These are phyloP conservation scores for Tolypeutes matacus DNA, from an alignment of 2,797 vertebrate genomes.

Conservation along the genomic window DNA sequence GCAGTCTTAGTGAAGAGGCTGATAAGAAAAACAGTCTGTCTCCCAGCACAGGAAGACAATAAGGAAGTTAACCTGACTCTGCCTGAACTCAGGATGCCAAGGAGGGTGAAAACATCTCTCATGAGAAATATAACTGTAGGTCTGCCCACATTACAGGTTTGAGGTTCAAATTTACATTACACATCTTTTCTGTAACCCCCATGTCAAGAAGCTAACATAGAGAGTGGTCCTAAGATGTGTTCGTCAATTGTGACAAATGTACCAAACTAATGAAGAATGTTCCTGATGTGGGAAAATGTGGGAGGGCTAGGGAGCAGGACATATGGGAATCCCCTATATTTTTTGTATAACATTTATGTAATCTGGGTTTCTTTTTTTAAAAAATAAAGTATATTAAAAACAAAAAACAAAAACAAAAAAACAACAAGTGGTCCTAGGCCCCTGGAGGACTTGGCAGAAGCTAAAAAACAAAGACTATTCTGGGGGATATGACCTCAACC, in stretches of 20 bases:
- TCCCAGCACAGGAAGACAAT: background rate
- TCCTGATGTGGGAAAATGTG: too few species aligned
- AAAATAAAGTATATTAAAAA: too few species aligned
- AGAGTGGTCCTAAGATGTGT: background rate
- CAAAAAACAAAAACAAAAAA: too few species aligned
- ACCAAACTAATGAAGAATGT: too few species aligned
- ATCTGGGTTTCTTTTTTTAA: too few species aligned
- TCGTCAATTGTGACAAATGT: too few species aligned
- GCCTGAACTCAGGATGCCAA: background rate
- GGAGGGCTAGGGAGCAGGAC: too few species aligned
- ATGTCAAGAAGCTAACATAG: constrained; percentile 12
- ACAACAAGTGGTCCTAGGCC: background rate
- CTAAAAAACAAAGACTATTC: background rate
- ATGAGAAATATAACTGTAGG: background rate
- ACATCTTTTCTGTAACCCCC: background rate
- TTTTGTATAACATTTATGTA: too few species aligned
- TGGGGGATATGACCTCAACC: background rate
- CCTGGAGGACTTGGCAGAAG: background rate
- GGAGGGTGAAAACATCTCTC: background rate
- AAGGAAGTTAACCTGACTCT: constrained; percentile 17
- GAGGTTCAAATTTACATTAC: background rate
- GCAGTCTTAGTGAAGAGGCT: background rate
- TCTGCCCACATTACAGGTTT: background rate
- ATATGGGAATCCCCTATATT: too few species aligned
- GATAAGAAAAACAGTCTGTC: background rate